Evolutionary conservation across 1,140 invertebrate genomes (phyloP).

Genomic region (Dreissena polymorpha): DNA sequence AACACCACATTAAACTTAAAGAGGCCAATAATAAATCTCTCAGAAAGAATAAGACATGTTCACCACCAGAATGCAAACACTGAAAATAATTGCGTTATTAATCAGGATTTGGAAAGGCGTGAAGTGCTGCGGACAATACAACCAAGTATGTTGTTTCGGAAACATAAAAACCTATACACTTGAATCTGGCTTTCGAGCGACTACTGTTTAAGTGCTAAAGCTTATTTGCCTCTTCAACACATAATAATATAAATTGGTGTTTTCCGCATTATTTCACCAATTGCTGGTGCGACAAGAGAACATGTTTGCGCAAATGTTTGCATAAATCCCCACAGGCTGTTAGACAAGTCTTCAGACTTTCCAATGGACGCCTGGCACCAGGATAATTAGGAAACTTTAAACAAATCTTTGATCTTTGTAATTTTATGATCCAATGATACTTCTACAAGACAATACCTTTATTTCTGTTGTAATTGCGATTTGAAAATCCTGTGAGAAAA

Average conservation of each 20-base stretch:
- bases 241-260: constrained; percentile 53
- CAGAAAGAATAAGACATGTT: too few species aligned
- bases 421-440: constrained; percentile 24
- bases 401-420: constrained; percentile 27
- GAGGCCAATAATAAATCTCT: too few species aligned
- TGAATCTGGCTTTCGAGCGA: constrained; percentile 34
- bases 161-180: constrained; percentile 45
- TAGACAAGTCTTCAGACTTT: neutral
- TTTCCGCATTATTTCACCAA: constrained; percentile 45
- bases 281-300: constrained; percentile 24
- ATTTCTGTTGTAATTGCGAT: neutral
- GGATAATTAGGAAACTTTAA: constrained; percentile 32
- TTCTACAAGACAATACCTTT: constrained; percentile 33
- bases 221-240: constrained; percentile 37
- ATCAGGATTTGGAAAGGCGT: constrained; percentile 27
- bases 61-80: neutral
- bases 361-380: constrained; percentile 13
- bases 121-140: constrained; percentile 48
- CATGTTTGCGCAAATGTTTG: neutral
- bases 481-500: too few species aligned
- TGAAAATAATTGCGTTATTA: constrained; percentile 45
- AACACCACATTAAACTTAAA: too few species aligned
- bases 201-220: constrained; percentile 43
- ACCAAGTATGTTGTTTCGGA: constrained; percentile 39
- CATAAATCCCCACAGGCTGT: neutral